A percentile compares a stretch with the other conserved stretches of the same genome.
Conservation (phyloP, 92 coral and sea anemone genomes). For the Blastomussa wellsi region DNA sequence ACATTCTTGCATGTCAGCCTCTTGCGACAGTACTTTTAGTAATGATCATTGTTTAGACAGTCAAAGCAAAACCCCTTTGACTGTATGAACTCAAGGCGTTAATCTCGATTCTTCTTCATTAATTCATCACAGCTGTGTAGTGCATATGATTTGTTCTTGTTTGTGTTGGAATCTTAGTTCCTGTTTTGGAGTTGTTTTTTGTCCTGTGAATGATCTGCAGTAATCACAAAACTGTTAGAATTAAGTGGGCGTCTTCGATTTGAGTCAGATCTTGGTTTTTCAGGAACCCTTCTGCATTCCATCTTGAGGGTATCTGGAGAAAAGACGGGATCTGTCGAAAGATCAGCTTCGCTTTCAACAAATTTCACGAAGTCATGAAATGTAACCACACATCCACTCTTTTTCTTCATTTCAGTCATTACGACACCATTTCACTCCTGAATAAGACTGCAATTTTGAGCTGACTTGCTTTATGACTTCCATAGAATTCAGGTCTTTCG, state of each 20-base stretch:
- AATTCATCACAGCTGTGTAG: background rate
- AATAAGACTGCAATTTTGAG: conserved; percentile 20
- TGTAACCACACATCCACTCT: background rate
- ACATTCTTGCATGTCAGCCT: conserved; percentile 54
- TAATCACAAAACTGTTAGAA: conserved; percentile 26
- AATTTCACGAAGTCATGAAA: conserved; percentile 34
- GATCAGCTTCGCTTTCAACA: conserved; percentile 37
- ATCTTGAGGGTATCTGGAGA: conserved; percentile 59
- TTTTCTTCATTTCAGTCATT: conserved; percentile 31
- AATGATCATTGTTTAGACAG: conserved; percentile 52
- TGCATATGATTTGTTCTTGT: background rate
- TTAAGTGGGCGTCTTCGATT: conserved; percentile 11
- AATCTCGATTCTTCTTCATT: background rate
- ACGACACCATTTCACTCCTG: conserved; percentile 56
- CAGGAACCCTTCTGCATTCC: conserved; percentile 32
- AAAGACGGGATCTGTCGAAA: conserved; percentile 68
- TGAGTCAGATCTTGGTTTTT: background rate
- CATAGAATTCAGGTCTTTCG: conserved; percentile 56
- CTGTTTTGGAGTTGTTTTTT: background rate
- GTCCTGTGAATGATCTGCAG: conserved; percentile 7
- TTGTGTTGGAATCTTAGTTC: background rate
- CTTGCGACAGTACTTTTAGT: conserved; percentile 42
- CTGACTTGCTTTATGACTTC: conserved; percentile 16
- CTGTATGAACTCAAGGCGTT: conserved; percentile 34
- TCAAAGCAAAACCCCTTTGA: conserved; percentile 45